phyloP scores from a whole-genome alignment of 2,888 invertebrate genomes.

The Amblyjoppa fuscipennis region DNA sequence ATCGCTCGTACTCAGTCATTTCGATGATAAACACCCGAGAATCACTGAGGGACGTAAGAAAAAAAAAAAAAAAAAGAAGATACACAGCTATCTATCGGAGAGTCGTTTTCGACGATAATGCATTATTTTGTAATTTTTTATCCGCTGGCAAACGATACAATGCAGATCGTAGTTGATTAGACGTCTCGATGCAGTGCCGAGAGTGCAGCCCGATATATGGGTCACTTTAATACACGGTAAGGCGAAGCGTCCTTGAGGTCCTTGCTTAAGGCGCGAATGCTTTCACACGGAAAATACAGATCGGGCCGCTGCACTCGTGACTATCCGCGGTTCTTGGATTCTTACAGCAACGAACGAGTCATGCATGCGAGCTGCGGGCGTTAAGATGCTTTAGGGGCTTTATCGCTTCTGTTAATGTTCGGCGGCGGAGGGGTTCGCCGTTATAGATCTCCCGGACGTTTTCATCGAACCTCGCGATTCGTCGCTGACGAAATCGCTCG shows the following conservation, averaged over 20 bases:
- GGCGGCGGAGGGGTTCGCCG: neutral
- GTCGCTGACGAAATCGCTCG: conserved; percentile 41
- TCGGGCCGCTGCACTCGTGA: conserved; percentile 35
- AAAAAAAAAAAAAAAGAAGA: neutral
- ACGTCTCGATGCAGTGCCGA: neutral
- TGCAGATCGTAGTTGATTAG: conserved; percentile 1
- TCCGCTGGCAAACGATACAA: neutral
- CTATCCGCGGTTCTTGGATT: conserved; percentile 33
- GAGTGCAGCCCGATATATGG: conserved; percentile 8
- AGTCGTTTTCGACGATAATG: neutral
- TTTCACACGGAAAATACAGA: conserved; percentile 44
- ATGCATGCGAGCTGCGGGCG: conserved; percentile 22
- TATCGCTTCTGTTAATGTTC: conserved; percentile 29
- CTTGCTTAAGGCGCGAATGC: conserved; percentile 54
- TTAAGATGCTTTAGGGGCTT: conserved; percentile 23
- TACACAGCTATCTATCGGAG: neutral
- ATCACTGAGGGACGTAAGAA: neutral
- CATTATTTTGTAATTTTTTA: neutral
- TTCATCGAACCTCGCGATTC: conserved; percentile 45
- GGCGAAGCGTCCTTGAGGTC: conserved; percentile 56
- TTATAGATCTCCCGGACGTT: conserved; percentile 44
- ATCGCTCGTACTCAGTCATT: neutral
- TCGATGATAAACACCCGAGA: neutral
- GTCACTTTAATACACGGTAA: conserved; percentile 8
- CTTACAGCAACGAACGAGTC: conserved; percentile 5